phyloP scores from a whole-genome alignment of 2,113 vertebrate genomes.

The Ammodytes marinus region DNA sequence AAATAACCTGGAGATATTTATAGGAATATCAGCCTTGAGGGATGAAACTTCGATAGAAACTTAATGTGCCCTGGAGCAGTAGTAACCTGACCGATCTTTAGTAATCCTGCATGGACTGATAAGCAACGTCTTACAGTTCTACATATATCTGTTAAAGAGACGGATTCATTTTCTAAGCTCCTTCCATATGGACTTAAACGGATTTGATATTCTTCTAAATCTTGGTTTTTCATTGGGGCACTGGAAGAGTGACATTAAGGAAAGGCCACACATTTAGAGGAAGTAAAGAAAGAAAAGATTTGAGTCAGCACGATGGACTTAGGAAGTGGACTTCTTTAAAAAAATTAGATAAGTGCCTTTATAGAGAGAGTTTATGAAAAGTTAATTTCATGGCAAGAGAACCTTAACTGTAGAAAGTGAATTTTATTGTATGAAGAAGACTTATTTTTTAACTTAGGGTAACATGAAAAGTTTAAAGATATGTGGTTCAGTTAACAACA shows the following conservation, averaged over 20 bases:
- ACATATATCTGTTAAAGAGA: background rate
- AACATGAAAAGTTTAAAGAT: too few species aligned
- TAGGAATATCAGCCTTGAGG: background rate
- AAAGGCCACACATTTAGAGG: background rate
- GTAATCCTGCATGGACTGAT: slow-evolving; percentile 15
- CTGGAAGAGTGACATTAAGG: background rate
- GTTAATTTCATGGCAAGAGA: background rate
- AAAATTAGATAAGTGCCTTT: background rate
- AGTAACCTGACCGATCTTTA: background rate
- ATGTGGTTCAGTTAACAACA: too few species aligned
- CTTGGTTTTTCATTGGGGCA: background rate
- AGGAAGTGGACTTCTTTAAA: background rate
- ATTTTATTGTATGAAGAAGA: too few species aligned
- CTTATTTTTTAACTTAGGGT: too few species aligned
- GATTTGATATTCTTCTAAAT: background rate
- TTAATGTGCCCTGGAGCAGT: background rate
- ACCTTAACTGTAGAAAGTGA: background rate
- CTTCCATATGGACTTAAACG: background rate
- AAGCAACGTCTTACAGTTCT: slow-evolving; percentile 2
- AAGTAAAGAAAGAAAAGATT: background rate
- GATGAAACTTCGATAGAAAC: slow-evolving; percentile 7
- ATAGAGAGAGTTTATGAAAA: background rate
- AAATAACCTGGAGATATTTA: slow-evolving; percentile 32
- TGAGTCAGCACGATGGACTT: background rate
- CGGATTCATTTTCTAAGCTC: background rate